These are phyloP conservation scores for Odontocolon sp. DNA, from an alignment of 2,888 invertebrate species.

Conservation along the genomic window DNA sequence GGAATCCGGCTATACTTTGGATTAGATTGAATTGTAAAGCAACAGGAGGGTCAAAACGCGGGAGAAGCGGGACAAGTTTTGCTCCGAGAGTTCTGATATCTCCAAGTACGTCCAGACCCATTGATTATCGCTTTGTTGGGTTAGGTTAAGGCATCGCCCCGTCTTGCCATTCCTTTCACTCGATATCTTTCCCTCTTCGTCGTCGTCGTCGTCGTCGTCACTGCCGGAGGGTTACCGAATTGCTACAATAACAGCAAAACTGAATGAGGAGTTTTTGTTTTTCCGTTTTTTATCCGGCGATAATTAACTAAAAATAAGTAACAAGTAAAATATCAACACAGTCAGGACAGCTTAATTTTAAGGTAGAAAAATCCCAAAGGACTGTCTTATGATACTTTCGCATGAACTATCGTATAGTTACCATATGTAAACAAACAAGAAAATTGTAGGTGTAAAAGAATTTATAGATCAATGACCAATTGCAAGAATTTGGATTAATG, in stretches of 20 bases:
- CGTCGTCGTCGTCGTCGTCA: neutral
- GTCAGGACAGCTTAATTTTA: no score
- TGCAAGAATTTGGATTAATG: no score
- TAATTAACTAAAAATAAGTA: no score
- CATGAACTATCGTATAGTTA: no score
- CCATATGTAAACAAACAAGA: no score
- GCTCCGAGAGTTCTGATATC: constrained; percentile 27
- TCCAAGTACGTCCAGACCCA: constrained; percentile 12
- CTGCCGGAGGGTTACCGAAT: neutral
- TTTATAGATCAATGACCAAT: no score
- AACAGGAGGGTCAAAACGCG: constrained; percentile 12
- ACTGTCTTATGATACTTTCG: no score
- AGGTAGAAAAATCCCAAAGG: no score
- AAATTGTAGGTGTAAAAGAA: no score
- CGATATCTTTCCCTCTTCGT: neutral
- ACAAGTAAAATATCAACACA: no score
- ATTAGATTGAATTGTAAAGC: neutral
- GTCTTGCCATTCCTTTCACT: constrained; percentile 41
- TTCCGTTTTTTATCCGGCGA: no score
- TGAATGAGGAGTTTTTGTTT: no score
- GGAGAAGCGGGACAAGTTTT: constrained; percentile 18
- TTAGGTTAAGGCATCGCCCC: constrained; percentile 57
- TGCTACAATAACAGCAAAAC: neutral
- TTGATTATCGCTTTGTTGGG: constrained; percentile 55
- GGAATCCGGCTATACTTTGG: neutral